Evolutionary conservation across 1,140 invertebrate genomes (phyloP), one percentile per base, ranked within the genome.

Genomic region (Trachelipus rathkii): DNA sequence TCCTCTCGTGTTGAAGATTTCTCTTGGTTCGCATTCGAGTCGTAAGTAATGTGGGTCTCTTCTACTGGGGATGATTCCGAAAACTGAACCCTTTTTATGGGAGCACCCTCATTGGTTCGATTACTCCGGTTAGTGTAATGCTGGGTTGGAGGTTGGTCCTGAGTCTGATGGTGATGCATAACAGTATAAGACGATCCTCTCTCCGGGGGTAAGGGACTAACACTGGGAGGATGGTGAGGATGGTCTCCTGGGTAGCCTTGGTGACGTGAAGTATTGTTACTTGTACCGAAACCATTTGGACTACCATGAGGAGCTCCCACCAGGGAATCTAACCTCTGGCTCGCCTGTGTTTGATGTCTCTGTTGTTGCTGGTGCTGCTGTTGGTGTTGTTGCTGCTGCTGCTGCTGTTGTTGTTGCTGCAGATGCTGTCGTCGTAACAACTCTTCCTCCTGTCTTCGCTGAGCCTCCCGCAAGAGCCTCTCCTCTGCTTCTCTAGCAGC

Each of bases 141-240:
- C 45, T 45, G 44, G 10, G 13, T 23, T n/a, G n/a, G 19, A 2
- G 33, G 46, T 69, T 68, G 44, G 21, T 72, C 73, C 13, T 73
- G 74, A n/a, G 24, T 13, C n/a, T 78, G 74, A 24, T 83, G 70
- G 81, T 85, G 89, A 1, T 91, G 91, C 92, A 93, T 93, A 21
- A 92, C 89, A 0, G 91, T 89, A 84, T 92, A 93, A 73, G 92
- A 93, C 5, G 92, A 93, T 66, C 92, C 92, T 78, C 92, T 88
- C 84, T 92, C 90, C 0, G 91, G 92, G 21, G 91, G 92, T 71
- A 90, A 88, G 19, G 92, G 92, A 71, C 77, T 73, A 46, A 50
- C 50, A 44, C 74, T 50, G n/a, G 69, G 76, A 24, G 60, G 43
- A 45, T 78, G 69, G 44, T 71, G 71, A 44, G 73, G 77, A 71